Evolutionary conservation across 2,797 vertebrate species (phyloP), one percentile per base, ranked within the genome.

Genomic region (Characodon lateralis): DNA sequence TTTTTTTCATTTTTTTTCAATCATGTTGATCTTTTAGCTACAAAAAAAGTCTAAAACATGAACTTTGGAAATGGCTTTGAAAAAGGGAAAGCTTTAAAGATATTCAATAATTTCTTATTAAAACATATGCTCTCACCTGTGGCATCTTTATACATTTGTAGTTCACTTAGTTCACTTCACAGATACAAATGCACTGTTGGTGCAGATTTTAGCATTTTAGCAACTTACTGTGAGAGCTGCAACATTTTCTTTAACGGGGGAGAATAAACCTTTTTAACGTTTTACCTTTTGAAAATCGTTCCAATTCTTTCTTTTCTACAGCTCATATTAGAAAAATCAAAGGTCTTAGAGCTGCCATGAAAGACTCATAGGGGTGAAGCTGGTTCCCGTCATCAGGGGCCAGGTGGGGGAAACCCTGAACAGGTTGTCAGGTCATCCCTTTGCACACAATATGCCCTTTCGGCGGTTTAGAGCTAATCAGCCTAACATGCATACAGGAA

Each of bases 261-360:
- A 35, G 31, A 35, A 35, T 35, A 35, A 1, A 35, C 31, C 2
- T 35, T 35, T 35, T 35, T 35, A 35, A 35, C 31, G 2, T 35
- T 35, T 35, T 35, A 35, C 31, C 31, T 35, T 35, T 35, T 35
- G 3, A 35, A 35, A 35, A 35, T 35, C 31, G 2, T 43, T 12
- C 10, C 51, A 14, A 22, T 41, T 77, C 82, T 81, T 22, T 65
- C 20, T 20, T 65, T 28, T 63, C 16, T n/a, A 35, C 14, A 12
- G 66, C 73, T 83, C 76, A 56, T 61, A 77, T 82, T 74, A 73
- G 26, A 72, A 65, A 74, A 85, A 71, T 39, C 39, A 51, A 43
- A 89, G 68, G 9, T 58, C 66, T 83, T 71, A 71, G 72, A 77
- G 69, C 56, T 72, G 55, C 78, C 31, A n/a, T 77, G 24, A 87